These are phyloP conservation scores for Leucosticte australis DNA, from an alignment of 2,113 vertebrate species.

Conservation along the genomic window DNA sequence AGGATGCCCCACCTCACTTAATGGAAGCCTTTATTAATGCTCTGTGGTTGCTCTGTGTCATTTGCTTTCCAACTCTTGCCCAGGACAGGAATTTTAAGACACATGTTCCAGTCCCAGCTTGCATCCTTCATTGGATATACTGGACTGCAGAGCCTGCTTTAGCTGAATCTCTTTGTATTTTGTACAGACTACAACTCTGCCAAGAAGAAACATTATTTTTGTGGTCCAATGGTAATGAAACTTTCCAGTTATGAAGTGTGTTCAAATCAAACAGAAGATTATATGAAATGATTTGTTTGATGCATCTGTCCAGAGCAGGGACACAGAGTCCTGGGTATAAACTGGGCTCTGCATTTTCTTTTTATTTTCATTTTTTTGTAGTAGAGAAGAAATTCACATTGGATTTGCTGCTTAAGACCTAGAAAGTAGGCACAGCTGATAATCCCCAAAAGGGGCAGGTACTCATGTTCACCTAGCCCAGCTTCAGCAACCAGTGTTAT, in stretches of 20 bases:
- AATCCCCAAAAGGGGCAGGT: neutral
- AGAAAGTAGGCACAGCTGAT: neutral
- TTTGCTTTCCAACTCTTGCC: neutral
- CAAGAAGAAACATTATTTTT: neutral
- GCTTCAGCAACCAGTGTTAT: neutral
- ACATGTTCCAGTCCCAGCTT: neutral
- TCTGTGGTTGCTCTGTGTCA: neutral
- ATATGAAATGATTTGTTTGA: neutral
- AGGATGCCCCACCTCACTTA: neutral
- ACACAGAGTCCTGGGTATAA: neutral
- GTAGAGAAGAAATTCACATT: neutral
- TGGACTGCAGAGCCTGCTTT: neutral
- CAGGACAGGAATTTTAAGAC: neutral
- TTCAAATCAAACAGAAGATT: neutral
- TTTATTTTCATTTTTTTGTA: rapidly evolving
- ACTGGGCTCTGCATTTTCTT: neutral
- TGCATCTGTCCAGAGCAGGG: neutral
- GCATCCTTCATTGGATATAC: neutral
- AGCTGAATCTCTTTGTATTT: neutral
- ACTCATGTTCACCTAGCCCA: neutral
- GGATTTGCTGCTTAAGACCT: neutral
- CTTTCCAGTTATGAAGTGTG: neutral
- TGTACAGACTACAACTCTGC: neutral
- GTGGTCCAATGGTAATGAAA: neutral
- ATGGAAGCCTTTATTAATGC: neutral